Evolutionary conservation across 2,888 invertebrate species (phyloP).

Genomic region (Brachyopa scutellaris): DNA sequence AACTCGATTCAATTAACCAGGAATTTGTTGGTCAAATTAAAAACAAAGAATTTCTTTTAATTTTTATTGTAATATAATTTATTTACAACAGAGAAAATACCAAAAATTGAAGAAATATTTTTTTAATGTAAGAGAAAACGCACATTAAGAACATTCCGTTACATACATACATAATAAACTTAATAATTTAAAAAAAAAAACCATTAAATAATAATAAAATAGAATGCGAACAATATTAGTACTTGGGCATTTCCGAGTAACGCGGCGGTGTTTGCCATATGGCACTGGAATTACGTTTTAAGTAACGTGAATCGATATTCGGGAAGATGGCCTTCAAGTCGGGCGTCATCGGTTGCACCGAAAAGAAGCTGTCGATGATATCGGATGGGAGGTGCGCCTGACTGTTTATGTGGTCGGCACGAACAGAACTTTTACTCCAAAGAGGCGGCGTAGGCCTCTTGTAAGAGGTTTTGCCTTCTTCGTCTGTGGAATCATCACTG

Average conservation of each 20-base stretch:
- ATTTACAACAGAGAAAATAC: slow-evolving; percentile 45
- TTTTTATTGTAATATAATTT: slow-evolving; percentile 47
- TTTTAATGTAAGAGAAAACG: slow-evolving; percentile 15
- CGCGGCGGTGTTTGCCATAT: slow-evolving; percentile 89
- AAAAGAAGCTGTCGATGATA: slow-evolving; percentile 85
- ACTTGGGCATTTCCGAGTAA: slow-evolving; percentile 83
- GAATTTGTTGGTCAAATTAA: too few species aligned
- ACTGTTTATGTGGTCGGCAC: slow-evolving; percentile 81
- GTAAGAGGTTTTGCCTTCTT: slow-evolving; percentile 79
- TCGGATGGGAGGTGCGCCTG: slow-evolving; percentile 82
- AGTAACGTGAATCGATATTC: slow-evolving; percentile 84
- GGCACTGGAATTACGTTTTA: slow-evolving; percentile 89
- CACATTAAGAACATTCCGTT: slow-evolving; percentile 35
- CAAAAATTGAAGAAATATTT: not conserved
- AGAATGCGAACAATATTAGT: too few species aligned
- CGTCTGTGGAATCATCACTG: slow-evolving; percentile 82
- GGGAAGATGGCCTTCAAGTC: slow-evolving; percentile 88
- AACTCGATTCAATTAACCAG: too few species aligned
- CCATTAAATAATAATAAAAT: not conserved
- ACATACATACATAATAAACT: slow-evolving; percentile 45
- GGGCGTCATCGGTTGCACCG: slow-evolving; percentile 84
- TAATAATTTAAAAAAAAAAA: slow-evolving; percentile 52
- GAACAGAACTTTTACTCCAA: slow-evolving; percentile 83
- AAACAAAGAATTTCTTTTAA: slow-evolving; percentile 33
- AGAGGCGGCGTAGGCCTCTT: slow-evolving; percentile 79